Conservation (phyloP, 30 jellyfish, hydroid and myxozoan species). For the Aurelia sp. region DNA sequence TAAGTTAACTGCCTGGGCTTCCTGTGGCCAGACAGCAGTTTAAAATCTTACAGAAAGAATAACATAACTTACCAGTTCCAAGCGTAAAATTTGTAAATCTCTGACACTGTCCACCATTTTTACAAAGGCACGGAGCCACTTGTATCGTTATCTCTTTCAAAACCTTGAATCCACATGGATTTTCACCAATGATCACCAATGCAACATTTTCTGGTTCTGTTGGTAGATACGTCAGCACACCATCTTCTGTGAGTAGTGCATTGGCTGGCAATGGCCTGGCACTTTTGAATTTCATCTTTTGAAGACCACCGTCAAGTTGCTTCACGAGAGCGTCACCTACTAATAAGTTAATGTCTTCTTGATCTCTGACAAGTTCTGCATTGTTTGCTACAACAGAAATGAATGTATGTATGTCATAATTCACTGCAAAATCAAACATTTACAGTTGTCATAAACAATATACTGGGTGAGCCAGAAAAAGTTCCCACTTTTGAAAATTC, state of each 20-base stretch:
- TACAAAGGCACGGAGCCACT: slow-evolving; percentile 70
- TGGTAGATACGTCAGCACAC: slow-evolving; percentile 58
- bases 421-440: too few species aligned
- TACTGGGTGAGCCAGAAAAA: too few species aligned
- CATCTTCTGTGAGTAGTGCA: slow-evolving; percentile 59
- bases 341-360: slow-evolving; percentile 43
- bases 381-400: background rate
- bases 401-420: background rate
- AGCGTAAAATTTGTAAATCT: slow-evolving; percentile 66
- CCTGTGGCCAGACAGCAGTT: too few species aligned
- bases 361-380: slow-evolving; percentile 21
- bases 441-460: too few species aligned
- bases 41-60: background rate
- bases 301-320: slow-evolving; percentile 53
- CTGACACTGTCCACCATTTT: slow-evolving; percentile 70
- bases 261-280: slow-evolving; percentile 59
- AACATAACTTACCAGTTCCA: slow-evolving; percentile 49
- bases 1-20: too few species aligned
- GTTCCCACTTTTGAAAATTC: too few species aligned
- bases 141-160: slow-evolving; percentile 37
- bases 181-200: slow-evolving; percentile 33
- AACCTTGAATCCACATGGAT: slow-evolving; percentile 44
- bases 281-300: slow-evolving; percentile 45
- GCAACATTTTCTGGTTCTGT: slow-evolving; percentile 59
- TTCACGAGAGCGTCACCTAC: slow-evolving; percentile 69